These are phyloP conservation scores for Xiphophorus hellerii DNA, from an alignment of 2,113 vertebrate species.

Conservation along the genomic window DNA sequence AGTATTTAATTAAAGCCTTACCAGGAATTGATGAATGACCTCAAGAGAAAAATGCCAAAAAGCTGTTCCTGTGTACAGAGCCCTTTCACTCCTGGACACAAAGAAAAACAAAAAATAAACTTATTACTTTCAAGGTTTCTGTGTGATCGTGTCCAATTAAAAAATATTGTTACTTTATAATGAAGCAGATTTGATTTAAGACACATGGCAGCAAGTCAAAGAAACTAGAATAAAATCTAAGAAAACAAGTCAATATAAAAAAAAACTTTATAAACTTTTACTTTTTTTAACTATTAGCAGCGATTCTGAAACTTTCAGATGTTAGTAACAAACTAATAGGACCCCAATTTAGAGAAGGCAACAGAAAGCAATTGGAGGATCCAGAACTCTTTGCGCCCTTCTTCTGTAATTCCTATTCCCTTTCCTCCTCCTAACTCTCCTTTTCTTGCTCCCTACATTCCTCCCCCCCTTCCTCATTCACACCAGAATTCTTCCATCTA, in stretches of 20 bases:
- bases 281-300: not conserved
- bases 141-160: not conserved
- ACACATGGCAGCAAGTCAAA: not conserved
- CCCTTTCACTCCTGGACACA: conserved; percentile 35
- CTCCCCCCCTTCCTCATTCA: conserved; percentile 34
- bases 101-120: not conserved
- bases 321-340: not conserved
- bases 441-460: conserved; percentile 37
- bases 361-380: not conserved
- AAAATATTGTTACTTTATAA: not conserved
- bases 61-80: not conserved
- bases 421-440: conserved; percentile 18
- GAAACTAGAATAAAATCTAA: not conserved
- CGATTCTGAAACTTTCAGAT: not conserved
- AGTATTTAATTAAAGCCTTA: conserved; percentile 18
- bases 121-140: not conserved
- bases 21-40: conserved; percentile 21
- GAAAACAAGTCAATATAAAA: not conserved
- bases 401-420: not conserved
- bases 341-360: not conserved
- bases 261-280: not conserved
- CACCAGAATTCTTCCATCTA: conserved; percentile 62
- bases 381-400: conserved; percentile 9
- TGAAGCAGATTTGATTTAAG: not conserved
- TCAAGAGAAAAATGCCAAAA: conserved; percentile 17